phyloP scores from a whole-genome alignment of 1,140 invertebrate species.

The Drosophila melanogaster region Release_6_plus_ISO1_MT NT_037436.4:7856501-7857000 shows the following conservation, averaged over 20 bases:
- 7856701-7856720: conserved; percentile 64
- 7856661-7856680: conserved; percentile 57
- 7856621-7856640: conserved; percentile 18
- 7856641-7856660: conserved; percentile 18
- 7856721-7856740: conserved; percentile 72
- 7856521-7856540: conserved; percentile 77
- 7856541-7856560: conserved; percentile 58
- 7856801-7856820: conserved; percentile 64
- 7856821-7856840: conserved; percentile 70
- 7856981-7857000: conserved; percentile 18
- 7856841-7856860: conserved; percentile 10
- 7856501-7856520: conserved; percentile 64
- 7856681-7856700: conserved; percentile 59
- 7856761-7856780: conserved; percentile 72
- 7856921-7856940: conserved; percentile 57
- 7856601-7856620: conserved; percentile 43
- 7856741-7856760: conserved; percentile 76
- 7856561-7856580: conserved; percentile 64
- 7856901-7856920: conserved; percentile 20
- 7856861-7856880: conserved; percentile 9
- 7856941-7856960: conserved; percentile 6
- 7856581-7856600: conserved; percentile 58
- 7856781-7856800: conserved; percentile 16
- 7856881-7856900: conserved; percentile 50
- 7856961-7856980: background rate